Conservation (phyloP, 2,888 invertebrate species). For the Xestia xanthographa region DNA sequence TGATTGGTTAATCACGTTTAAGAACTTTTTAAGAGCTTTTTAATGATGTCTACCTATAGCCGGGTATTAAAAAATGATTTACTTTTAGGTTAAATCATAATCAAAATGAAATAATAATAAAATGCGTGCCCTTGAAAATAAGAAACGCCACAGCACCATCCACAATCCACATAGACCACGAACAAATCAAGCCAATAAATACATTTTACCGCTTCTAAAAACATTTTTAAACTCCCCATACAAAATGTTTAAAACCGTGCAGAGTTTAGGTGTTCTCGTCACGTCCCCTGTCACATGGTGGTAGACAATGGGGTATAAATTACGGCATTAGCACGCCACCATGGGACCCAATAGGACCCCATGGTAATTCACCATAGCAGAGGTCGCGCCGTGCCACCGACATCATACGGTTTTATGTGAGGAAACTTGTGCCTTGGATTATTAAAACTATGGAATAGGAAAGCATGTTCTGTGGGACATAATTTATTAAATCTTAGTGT, state of each 20-base stretch:
- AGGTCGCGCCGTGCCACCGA: conserved; percentile 68
- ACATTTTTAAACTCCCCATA: conserved; percentile 45
- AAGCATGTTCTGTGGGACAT: conserved; percentile 31
- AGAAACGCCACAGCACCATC: not conserved
- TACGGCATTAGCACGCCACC: conserved; percentile 70
- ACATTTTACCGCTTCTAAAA: conserved; percentile 15
- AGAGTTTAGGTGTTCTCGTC: conserved; percentile 61
- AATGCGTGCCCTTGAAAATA: not conserved
- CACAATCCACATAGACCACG: not conserved
- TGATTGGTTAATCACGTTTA: not conserved
- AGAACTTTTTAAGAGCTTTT: not conserved
- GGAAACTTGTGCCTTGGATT: conserved; percentile 56
- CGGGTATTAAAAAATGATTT: not conserved
- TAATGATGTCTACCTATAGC: not conserved
- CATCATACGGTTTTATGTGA: conserved; percentile 69
- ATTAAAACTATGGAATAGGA: conserved; percentile 63
- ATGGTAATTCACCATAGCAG: conserved; percentile 67
- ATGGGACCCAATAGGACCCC: conserved; percentile 49
- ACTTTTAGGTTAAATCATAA: not conserved
- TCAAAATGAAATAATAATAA: not conserved
- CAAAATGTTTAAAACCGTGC: conserved; percentile 55
- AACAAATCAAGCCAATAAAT: not conserved
- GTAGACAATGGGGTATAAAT: conserved; percentile 83
- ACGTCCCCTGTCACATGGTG: conserved; percentile 68
- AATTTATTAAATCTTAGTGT: conserved; percentile 48